Percentiles rank a stretch among this genome's conserved stretches.
Evolutionary conservation across 2,888 invertebrate genomes (phyloP).

Genomic region (Argyresthia albistria): DNA sequence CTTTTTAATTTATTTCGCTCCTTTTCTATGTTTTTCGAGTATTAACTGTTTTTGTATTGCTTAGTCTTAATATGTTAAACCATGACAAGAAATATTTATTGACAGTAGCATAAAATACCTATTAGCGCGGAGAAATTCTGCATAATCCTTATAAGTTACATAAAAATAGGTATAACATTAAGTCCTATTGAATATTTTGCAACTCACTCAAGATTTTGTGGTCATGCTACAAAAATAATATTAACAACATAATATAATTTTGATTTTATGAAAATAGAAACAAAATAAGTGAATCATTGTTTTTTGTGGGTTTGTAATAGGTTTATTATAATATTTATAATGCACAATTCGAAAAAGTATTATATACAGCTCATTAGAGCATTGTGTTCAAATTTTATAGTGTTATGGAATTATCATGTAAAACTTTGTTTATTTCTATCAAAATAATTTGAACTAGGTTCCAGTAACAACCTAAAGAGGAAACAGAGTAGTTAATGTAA

Average conservation of each 20-base stretch:
- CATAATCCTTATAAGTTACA: not conserved
- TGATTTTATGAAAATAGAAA: too few species aligned
- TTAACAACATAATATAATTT: not conserved
- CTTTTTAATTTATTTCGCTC: conserved; percentile 3
- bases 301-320: too few species aligned
- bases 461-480: too few species aligned
- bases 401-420: too few species aligned
- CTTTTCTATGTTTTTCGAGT: conserved; percentile 28
- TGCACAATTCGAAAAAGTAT: too few species aligned
- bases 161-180: not conserved
- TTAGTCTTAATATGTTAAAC: conserved; percentile 50
- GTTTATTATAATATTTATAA: too few species aligned
- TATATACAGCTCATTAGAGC: too few species aligned
- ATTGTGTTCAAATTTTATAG: too few species aligned
- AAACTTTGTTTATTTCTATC: too few species aligned
- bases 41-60: conserved; percentile 47
- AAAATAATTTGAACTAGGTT: too few species aligned
- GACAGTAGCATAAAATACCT: conserved; percentile 7
- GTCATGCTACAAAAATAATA: not conserved
- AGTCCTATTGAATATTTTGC: not conserved
- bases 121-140: not conserved
- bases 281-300: too few species aligned
- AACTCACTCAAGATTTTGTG: not conserved
- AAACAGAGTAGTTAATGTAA: too few species aligned
- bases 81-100: conserved; percentile 65